These are phyloP conservation scores for Caenorhabditis brenneri DNA, from an alignment of 1,140 invertebrate genomes.

Conservation along the genomic window DNA sequence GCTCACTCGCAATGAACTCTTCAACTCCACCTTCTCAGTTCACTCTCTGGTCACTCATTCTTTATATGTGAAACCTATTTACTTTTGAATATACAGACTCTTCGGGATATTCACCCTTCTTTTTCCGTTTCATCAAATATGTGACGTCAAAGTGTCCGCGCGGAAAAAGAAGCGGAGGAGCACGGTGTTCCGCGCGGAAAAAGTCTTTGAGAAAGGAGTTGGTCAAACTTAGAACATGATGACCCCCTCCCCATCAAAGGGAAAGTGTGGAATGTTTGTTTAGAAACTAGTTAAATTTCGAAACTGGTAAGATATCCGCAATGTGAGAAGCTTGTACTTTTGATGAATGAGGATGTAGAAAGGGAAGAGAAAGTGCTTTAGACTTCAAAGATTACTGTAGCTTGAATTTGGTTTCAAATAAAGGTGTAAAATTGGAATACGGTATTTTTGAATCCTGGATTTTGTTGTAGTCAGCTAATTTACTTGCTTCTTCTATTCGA, in stretches of 20 bases:
- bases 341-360: not conserved
- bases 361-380: not conserved
- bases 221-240: conserved; percentile 32
- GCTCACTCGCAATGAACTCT: not conserved
- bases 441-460: too few relatives aligned
- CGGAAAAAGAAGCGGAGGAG: not conserved
- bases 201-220: conserved; percentile 7
- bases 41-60: not conserved
- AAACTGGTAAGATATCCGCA: conserved; percentile 26
- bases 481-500: too few relatives aligned
- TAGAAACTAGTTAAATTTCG: conserved; percentile 11
- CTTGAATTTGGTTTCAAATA: not conserved
- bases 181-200: not conserved
- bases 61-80: conserved; percentile 20
- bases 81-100: conserved; percentile 39
- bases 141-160: conserved; percentile 16
- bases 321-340: not conserved
- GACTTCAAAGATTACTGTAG: not conserved
- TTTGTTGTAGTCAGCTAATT: too few relatives aligned
- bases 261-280: conserved; percentile 3
- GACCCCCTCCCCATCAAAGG: not conserved
- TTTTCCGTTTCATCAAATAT: not conserved
- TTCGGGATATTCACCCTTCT: not conserved
- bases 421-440: too few relatives aligned
- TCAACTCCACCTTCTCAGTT: not conserved